Evolutionary conservation across 1,140 invertebrate species (phyloP), one percentile per base, ranked within the genome.

Genomic region (Drosophila equinoxialis): DNA sequence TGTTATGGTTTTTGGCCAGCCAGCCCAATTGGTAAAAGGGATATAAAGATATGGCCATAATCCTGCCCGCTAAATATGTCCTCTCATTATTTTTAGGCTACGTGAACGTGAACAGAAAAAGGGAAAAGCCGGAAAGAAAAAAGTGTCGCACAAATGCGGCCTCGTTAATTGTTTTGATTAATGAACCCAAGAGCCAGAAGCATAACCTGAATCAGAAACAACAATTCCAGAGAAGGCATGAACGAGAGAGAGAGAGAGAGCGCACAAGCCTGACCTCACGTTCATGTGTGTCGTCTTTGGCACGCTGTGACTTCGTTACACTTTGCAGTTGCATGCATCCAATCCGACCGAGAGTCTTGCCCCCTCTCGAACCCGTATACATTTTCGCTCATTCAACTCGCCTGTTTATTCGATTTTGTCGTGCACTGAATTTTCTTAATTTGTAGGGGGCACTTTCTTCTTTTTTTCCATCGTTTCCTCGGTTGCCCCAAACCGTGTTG

Each of bases 131-230:
- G 82, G 83, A 86, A 30, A 30, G 30, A 30, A 87, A 87, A 79
- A 87, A 87, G 81, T 77, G 84, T 81, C 81, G 84, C 84, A 65
- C 83, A 87, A 87, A 87, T 81, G 84, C 83, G 83, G 80, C 77
- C 84, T 87, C 84, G 84, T 89, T 87, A 87, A 87, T 87, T 87
- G 84, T 87, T 87, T 89, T 87, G 84, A 87, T 87, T 87, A 87
- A 87, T 87, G 84, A 89, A 87, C 85, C 67, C 85, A 70, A 39
- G 10, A 10, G 45, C 45, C 45, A 20, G 8, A 23, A 51, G 45
- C 45, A 51, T 51, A 51, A 51, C 45, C 45, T 51, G 17, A 51
- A 51, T 51, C 45, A 51, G 45, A 51, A 51, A 51, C 17, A 8
- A 51, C 5, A 51, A 20, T 51, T 20, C 45, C 17, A 23, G 11